Evolutionary conservation across 2,113 vertebrate genomes (phyloP).

Genomic region (Pomatostomus ruficeps): DNA sequence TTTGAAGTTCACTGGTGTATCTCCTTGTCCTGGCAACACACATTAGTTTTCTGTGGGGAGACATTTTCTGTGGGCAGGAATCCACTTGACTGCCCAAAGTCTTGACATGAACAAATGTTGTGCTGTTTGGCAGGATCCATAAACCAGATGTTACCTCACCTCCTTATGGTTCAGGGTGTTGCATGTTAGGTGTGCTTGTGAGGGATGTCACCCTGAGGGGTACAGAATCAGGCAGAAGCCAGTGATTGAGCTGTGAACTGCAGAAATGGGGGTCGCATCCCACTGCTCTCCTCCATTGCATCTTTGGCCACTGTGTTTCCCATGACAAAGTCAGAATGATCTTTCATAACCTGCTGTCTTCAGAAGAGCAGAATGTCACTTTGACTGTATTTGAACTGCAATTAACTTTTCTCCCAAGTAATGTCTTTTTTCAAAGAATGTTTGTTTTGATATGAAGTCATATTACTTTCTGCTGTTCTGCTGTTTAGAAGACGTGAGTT

Average conservation of each 20-base stretch:
- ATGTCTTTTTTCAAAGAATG: not conserved
- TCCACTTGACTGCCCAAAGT: not conserved
- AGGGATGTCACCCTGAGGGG: not conserved
- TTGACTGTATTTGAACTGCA: not conserved
- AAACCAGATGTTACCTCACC: not conserved
- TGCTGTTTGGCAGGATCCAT: not conserved
- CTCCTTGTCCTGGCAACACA: not conserved
- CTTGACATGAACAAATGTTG: not conserved
- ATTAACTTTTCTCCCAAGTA: not conserved
- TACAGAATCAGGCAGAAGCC: not conserved
- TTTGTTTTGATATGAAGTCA: not conserved
- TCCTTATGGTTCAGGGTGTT: not conserved
- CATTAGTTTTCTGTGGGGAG: not conserved
- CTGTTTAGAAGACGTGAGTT: not conserved
- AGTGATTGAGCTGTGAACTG: not conserved
- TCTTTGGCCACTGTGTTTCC: not conserved
- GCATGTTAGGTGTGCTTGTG: not conserved
- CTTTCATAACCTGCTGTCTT: not conserved
- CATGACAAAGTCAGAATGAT: not conserved
- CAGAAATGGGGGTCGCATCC: not conserved
- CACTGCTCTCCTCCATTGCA: not conserved
- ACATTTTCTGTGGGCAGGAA: not conserved
- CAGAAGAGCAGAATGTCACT: fast-evolving
- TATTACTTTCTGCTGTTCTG: not conserved
- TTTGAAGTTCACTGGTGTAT: not conserved